Percentiles rank a stretch among this genome's conserved stretches.
These are phyloP conservation scores for Celastrina argiolus DNA, from an alignment of 2,888 invertebrate species.

Conservation along the genomic window DNA sequence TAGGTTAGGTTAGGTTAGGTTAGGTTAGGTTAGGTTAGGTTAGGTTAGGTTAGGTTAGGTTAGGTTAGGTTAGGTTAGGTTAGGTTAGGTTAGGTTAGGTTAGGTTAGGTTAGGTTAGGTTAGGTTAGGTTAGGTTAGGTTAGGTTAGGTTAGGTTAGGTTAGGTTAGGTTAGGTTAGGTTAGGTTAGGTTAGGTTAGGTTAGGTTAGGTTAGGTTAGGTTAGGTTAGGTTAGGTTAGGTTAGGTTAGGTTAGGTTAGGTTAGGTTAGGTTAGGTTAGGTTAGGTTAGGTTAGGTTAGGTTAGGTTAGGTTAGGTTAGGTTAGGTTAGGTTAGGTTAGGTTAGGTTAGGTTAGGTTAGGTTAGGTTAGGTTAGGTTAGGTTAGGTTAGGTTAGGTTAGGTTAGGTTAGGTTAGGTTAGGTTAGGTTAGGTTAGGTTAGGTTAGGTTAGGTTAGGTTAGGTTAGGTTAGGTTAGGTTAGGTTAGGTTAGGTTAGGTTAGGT, in stretches of 20 bases:
- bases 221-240: constrained; percentile 28
- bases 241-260: constrained; percentile 25
- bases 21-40: constrained; percentile 32
- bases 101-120: constrained; percentile 30
- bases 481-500: constrained; percentile 27
- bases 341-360: constrained; percentile 29
- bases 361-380: constrained; percentile 26
- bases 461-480: constrained; percentile 28
- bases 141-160: constrained; percentile 25
- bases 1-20: too few relatives aligned
- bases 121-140: constrained; percentile 28
- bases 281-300: constrained; percentile 28
- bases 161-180: constrained; percentile 28
- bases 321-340: constrained; percentile 29
- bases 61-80: constrained; percentile 33
- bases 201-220: constrained; percentile 28
- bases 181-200: constrained; percentile 28
- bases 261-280: constrained; percentile 24
- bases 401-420: constrained; percentile 26
- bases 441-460: constrained; percentile 27
- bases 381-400: constrained; percentile 27
- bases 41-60: constrained; percentile 32
- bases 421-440: too few relatives aligned
- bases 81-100: constrained; percentile 31
- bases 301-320: constrained; percentile 29